Evolutionary conservation across 2,113 vertebrate genomes (phyloP).

Genomic region (Tragelaphus scriptus): DNA sequence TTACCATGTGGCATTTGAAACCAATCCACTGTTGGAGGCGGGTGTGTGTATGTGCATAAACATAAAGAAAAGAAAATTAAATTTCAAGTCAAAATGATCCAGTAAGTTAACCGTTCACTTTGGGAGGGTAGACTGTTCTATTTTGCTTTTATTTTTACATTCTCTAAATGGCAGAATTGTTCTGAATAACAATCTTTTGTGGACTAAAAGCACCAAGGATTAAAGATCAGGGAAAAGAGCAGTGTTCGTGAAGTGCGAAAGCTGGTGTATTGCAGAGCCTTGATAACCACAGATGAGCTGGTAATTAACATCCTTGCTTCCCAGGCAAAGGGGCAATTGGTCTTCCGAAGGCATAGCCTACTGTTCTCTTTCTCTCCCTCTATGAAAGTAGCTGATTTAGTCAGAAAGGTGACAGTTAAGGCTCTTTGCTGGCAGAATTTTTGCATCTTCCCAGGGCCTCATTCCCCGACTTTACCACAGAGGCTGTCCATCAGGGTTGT

Average conservation of each 20-base stretch:
- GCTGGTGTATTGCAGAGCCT: conserved; percentile 17
- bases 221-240: conserved; percentile 57
- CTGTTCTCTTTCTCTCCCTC: conserved; percentile 62
- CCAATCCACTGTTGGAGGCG: neutral
- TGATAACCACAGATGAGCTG: conserved; percentile 34
- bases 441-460: conserved; percentile 82
- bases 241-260: neutral
- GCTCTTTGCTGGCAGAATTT: conserved; percentile 80
- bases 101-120: neutral
- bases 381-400: conserved; percentile 83
- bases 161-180: conserved; percentile 28
- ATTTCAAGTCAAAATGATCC: neutral
- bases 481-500: conserved; percentile 88
- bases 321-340: conserved; percentile 62
- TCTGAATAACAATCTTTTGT: conserved; percentile 41
- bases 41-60: neutral
- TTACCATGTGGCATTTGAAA: conserved; percentile 53
- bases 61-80: neutral
- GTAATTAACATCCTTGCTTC: conserved; percentile 70
- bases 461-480: conserved; percentile 74
- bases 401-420: conserved; percentile 86
- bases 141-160: conserved; percentile 44
- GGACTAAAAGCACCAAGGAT: conserved; percentile 40
- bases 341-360: conserved; percentile 53
- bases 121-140: neutral